Conservation (phyloP, 2,113 vertebrate species). For the Hydrochoerus hydrochaeris region DNA sequence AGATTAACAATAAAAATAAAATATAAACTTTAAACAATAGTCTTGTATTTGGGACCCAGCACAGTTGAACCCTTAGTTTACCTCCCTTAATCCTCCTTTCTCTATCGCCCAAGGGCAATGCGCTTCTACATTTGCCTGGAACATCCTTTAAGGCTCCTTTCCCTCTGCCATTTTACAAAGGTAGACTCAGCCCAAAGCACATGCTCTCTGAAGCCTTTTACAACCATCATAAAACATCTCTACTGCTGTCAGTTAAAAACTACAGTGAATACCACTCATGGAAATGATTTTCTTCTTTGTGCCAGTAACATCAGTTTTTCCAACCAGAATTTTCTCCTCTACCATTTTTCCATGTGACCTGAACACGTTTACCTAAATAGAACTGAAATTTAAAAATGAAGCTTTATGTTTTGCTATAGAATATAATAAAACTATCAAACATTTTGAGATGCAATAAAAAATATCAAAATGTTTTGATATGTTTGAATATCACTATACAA, state of each 20-base stretch:
- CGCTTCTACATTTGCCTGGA: neutral
- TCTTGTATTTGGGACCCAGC: neutral
- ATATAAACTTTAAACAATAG: neutral
- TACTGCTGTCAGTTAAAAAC: constrained; percentile 7
- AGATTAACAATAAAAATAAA: neutral
- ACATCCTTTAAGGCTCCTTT: neutral
- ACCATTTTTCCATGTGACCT: neutral
- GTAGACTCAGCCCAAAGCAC: neutral
- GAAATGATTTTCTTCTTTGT: neutral
- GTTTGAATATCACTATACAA: too few species aligned
- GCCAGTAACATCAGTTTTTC: neutral
- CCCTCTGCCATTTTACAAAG: constrained; percentile 7
- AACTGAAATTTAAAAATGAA: constrained; percentile 40
- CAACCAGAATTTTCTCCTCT: neutral
- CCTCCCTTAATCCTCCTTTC: neutral
- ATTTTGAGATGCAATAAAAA: too few species aligned
- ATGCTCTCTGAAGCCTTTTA: neutral
- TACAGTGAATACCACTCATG: neutral
- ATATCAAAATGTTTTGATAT: too few species aligned
- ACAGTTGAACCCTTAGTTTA: neutral
- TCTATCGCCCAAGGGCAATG: neutral
- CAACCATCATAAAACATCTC: neutral
- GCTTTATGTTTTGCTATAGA: neutral
- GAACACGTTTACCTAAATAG: constrained; percentile 32
- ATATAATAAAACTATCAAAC: too few species aligned